These are phyloP conservation scores for Pachymerium ferrugineum DNA, from an alignment of 2,888 invertebrate genomes.

Conservation along the genomic window DNA sequence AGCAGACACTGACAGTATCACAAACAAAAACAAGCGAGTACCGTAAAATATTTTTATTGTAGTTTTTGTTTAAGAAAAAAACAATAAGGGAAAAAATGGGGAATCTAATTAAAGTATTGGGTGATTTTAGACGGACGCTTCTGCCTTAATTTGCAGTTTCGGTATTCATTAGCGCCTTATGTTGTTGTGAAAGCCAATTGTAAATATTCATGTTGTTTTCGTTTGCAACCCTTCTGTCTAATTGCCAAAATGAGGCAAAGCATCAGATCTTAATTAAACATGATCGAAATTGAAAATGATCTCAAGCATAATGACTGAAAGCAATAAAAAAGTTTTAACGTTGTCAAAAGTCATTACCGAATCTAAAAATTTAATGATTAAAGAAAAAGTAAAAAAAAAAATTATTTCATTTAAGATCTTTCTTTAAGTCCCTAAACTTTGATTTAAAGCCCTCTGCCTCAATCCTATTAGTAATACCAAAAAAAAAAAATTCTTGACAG, in stretches of 20 bases:
- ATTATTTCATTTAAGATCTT: not conserved
- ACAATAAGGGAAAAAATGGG: not conserved
- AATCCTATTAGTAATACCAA: no score
- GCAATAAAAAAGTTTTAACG: constrained; percentile 3
- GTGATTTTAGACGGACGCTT: not conserved
- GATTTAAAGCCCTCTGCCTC: no score
- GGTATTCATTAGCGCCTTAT: constrained; percentile 25
- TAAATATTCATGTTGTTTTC: constrained; percentile 19
- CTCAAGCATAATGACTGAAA: constrained; percentile 15
- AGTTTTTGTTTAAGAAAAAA: not conserved
- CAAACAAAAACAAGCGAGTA: no score
- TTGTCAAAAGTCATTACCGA: constrained; percentile 14
- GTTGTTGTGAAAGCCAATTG: constrained; percentile 19
- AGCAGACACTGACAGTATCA: no score
- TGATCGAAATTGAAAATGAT: constrained; percentile 22
- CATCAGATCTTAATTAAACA: constrained; percentile 27
- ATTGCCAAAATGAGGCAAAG: constrained; percentile 9
- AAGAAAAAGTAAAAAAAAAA: not conserved
- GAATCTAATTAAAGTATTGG: not conserved
- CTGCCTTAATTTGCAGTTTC: constrained; percentile 23
- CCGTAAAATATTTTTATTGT: no score
- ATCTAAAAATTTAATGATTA: not conserved
- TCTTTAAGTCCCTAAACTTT: no score
- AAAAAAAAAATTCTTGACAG: not conserved
- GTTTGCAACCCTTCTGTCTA: not conserved